Evolutionary conservation across 2,797 vertebrate genomes (phyloP).

Genomic region (Gorsachius magnificus): DNA sequence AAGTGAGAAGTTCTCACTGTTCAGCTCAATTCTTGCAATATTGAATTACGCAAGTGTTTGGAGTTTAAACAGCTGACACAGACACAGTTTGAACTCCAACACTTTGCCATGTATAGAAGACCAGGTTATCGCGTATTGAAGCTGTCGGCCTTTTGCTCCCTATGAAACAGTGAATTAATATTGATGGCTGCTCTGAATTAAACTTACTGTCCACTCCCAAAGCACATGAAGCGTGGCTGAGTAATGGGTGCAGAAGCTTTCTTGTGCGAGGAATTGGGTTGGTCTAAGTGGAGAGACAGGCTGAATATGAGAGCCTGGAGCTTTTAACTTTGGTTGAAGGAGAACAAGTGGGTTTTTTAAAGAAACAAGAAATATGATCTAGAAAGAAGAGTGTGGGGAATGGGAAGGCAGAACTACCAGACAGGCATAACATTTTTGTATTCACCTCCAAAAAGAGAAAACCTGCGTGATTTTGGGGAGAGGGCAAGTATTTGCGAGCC

Average conservation of each 20-base stretch:
- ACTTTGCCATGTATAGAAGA: neutral
- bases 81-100: neutral
- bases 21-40: neutral
- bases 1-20: neutral
- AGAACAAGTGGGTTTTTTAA: neutral
- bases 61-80: neutral
- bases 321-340: neutral
- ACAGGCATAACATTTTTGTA: neutral
- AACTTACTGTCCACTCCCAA: neutral
- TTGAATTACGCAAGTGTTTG: neutral
- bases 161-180: neutral
- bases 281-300: neutral
- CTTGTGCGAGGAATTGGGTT: neutral
- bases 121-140: neutral
- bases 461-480: fast-evolving
- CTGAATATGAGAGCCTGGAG: neutral
- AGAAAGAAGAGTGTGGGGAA: neutral
- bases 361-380: neutral
- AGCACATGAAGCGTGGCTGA: neutral
- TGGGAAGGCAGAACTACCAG: neutral
- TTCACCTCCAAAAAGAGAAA: neutral
- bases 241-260: neutral
- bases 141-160: neutral
- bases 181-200: neutral
- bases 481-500: neutral